Evolutionary conservation across 2,797 vertebrate species (phyloP).

Genomic region (Darevskia nairensis): DNA sequence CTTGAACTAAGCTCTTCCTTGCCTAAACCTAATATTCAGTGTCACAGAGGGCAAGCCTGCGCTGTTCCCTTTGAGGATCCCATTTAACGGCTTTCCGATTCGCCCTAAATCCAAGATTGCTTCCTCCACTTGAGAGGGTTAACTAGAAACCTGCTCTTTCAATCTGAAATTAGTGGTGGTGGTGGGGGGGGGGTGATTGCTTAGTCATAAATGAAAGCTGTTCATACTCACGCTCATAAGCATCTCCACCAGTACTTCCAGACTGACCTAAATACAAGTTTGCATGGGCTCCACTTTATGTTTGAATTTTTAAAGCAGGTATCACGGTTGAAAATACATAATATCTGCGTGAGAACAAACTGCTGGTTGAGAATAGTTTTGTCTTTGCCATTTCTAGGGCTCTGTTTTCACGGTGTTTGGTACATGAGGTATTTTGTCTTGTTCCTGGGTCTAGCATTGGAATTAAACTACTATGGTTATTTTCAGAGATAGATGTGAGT

Average conservation of each 20-base stretch:
- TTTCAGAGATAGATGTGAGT: neutral
- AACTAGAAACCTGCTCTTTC: neutral
- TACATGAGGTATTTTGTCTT: neutral
- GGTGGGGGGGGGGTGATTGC: neutral
- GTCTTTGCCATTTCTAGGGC: neutral
- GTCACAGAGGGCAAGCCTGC: neutral
- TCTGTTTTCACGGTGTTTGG: neutral
- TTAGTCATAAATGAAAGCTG: neutral
- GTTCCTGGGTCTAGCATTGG: neutral
- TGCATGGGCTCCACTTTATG: neutral
- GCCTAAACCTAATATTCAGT: neutral
- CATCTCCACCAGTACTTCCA: neutral
- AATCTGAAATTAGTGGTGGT: neutral
- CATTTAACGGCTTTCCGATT: neutral
- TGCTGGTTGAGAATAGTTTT: slow-evolving; percentile 3
- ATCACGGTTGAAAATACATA: neutral
- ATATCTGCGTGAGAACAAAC: neutral
- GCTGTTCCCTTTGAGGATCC: neutral
- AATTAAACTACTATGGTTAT: neutral
- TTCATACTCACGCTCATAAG: neutral
- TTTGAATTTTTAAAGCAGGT: neutral
- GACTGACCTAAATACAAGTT: neutral
- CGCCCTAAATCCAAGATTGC: neutral
- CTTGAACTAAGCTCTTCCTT: neutral
- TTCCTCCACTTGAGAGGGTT: neutral